Conservation (phyloP, 2,888 invertebrate species). For the Pterobdella sp. region DNA sequence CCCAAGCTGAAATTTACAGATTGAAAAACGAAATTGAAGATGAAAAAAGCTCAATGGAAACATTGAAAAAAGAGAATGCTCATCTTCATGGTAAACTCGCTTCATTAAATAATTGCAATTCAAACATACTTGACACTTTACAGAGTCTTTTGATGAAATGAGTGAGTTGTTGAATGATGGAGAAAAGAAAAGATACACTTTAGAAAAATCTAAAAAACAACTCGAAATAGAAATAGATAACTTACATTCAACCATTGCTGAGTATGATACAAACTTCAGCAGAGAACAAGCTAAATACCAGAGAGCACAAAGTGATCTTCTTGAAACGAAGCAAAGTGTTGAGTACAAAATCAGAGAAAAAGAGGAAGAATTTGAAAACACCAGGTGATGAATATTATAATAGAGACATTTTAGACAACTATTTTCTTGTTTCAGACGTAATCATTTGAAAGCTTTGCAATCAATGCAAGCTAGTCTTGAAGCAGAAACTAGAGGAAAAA, state of each 20-base stretch:
- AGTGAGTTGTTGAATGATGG: slow-evolving; percentile 99
- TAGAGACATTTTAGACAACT: background rate
- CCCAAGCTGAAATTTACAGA: slow-evolving; percentile 97
- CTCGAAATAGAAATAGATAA: slow-evolving; percentile 99
- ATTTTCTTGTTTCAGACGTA: slow-evolving; percentile 8
- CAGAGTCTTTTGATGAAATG: slow-evolving; percentile 96
- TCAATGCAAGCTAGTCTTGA: slow-evolving; percentile 99
- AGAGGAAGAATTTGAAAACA: slow-evolving; percentile 99
- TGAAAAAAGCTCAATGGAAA: slow-evolving; percentile 92
- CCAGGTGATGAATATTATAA: slow-evolving; percentile 55
- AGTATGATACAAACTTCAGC: slow-evolving; percentile 96
- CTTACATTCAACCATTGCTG: slow-evolving; percentile 95
- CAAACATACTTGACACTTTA: slow-evolving; percentile 21
- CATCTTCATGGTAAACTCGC: slow-evolving; percentile 66
- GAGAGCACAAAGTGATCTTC: slow-evolving; percentile 91
- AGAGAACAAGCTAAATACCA: slow-evolving; percentile 92
- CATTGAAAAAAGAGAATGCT: slow-evolving; percentile 97
- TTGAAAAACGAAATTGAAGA: slow-evolving; percentile 93
- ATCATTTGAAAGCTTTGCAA: slow-evolving; percentile 66
- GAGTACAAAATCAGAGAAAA: slow-evolving; percentile 99
- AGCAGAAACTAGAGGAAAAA: slow-evolving; percentile 98
- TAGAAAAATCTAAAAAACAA: slow-evolving; percentile 95
- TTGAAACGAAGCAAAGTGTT: slow-evolving; percentile 97
- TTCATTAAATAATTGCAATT: background rate
- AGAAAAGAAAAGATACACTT: slow-evolving; percentile 97